Evolutionary conservation across 64 coral and sea anemone genomes (phyloP), one percentile per base, ranked within the genome.

Genomic region (Stichodactyla helianthus): DNA sequence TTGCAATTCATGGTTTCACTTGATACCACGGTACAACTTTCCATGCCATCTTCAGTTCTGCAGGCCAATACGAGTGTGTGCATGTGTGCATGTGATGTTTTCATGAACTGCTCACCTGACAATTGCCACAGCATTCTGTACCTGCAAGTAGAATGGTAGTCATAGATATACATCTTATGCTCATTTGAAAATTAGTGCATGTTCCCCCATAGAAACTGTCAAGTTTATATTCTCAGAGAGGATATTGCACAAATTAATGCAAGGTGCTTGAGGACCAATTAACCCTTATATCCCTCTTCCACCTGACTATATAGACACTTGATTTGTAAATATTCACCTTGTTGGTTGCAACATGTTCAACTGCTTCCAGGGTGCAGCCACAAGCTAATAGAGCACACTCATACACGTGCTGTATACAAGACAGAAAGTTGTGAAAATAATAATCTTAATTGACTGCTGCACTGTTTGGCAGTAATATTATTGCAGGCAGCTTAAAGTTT

Each of bases 321-420:
- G 2, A 77, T 20, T 10, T 31, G 17, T 7, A 77, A 26, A 77
- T 6, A 77, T 23, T 55, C 5, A 83, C 82, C 82, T 84, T 84
- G 44, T 84, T 84, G 25, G 82, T 84, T 55, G 82, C 79, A 27
- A 84, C 82, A 84, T 84, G 82, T 56, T 84, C 82, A 13, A 84
- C 82, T 84, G 82, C 82, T 57, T 55, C 52, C 57, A 84, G 54
- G 15, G 82, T 84, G 20, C 82, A 84, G 1, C 82, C 82, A 58
- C 82, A 84, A 26, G 82, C 52, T 53, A 84, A 84, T 4, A 84
- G 82, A 22, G 82, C 82, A 60, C 82, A 84, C 16, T 84, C 82
- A 84, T 84, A 84, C 10, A 59, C 82, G 25, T 84, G 25, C 82
- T 84, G 14, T 54, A 14, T 6, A 54, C 53, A 81, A 79, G 15